Evolutionary conservation across 2,797 vertebrate genomes (phyloP).

Genomic region (Leuciscus waleckii): DNA sequence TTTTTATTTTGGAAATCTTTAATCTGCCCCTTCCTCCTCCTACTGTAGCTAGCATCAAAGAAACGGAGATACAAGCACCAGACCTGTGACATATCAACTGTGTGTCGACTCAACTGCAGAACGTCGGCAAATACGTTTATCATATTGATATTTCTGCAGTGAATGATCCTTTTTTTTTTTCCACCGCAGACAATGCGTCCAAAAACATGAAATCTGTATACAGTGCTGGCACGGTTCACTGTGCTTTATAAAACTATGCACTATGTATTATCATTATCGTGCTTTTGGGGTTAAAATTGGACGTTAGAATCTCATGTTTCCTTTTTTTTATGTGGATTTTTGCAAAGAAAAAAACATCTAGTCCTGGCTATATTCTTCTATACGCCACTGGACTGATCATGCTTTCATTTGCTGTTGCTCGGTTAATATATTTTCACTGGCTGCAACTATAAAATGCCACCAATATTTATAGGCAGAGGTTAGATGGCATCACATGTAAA

Average conservation of each 20-base stretch:
- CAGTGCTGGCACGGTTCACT: slow-evolving; percentile 72
- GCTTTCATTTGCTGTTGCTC: slow-evolving; percentile 62
- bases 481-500: slow-evolving; percentile 59
- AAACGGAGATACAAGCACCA: slow-evolving; percentile 63
- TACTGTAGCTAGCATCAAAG: slow-evolving; percentile 64
- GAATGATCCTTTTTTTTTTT: slow-evolving; percentile 74
- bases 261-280: slow-evolving; percentile 65
- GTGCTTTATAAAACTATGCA: slow-evolving; percentile 82
- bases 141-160: slow-evolving; percentile 81
- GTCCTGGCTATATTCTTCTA: slow-evolving; percentile 58
- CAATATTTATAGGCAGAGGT: slow-evolving; percentile 58
- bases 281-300: slow-evolving; percentile 63
- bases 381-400: slow-evolving; percentile 57
- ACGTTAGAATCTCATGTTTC: slow-evolving; percentile 62
- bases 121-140: slow-evolving; percentile 80
- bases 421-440: slow-evolving; percentile 66
- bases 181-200: slow-evolving; percentile 71
- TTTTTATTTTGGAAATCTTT: slow-evolving; percentile 56
- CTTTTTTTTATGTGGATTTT: slow-evolving; percentile 56
- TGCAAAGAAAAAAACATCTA: slow-evolving; percentile 37
- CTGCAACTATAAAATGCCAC: slow-evolving; percentile 57
- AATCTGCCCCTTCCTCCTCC: slow-evolving; percentile 55
- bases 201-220: slow-evolving; percentile 72
- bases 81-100: slow-evolving; percentile 77
- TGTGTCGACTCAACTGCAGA: slow-evolving; percentile 66